Evolutionary conservation across 2,888 invertebrate species (phyloP).

Genomic region (Dichetophora obliterata): DNA sequence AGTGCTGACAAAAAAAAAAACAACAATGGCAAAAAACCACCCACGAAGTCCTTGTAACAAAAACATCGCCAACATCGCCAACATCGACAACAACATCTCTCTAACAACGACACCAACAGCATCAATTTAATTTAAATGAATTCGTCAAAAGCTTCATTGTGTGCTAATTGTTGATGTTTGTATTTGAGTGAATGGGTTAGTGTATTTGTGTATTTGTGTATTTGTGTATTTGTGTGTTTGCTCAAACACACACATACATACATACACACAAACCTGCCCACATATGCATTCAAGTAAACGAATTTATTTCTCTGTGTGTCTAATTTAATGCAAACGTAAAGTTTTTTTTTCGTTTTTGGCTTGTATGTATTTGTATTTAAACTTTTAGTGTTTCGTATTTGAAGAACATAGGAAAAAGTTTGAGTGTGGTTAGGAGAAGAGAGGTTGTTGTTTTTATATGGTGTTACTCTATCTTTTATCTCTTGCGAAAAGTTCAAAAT

Average conservation of each 20-base stretch:
- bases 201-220: slow-evolving; percentile 28
- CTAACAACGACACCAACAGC: slow-evolving; percentile 30
- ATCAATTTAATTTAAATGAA: slow-evolving; percentile 30
- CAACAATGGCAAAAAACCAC: neutral
- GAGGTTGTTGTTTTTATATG: too few relatives aligned
- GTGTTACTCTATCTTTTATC: too few relatives aligned
- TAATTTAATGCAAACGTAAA: slow-evolving; percentile 4
- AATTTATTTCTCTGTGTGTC: neutral
- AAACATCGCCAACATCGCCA: too few relatives aligned
- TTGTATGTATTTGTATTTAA: neutral
- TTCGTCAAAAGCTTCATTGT: slow-evolving; percentile 20
- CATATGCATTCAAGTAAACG: too few relatives aligned
- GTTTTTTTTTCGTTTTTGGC: neutral
- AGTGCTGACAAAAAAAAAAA: slow-evolving; percentile 41
- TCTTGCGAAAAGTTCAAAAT: too few relatives aligned
- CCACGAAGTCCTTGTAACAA: neutral
- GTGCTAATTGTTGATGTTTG: slow-evolving; percentile 24
- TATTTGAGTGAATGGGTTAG: slow-evolving; percentile 21
- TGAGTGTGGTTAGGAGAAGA: too few relatives aligned
- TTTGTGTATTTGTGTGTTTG: slow-evolving; percentile 31
- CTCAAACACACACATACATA: neutral
- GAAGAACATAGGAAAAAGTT: too few relatives aligned
- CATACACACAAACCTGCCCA: too few relatives aligned
- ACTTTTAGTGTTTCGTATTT: neutral
- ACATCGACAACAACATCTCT: neutral